Evolutionary conservation across 2,888 invertebrate genomes (phyloP), one percentile per base, ranked within the genome.

Genomic region (Xylocampa areola): DNA sequence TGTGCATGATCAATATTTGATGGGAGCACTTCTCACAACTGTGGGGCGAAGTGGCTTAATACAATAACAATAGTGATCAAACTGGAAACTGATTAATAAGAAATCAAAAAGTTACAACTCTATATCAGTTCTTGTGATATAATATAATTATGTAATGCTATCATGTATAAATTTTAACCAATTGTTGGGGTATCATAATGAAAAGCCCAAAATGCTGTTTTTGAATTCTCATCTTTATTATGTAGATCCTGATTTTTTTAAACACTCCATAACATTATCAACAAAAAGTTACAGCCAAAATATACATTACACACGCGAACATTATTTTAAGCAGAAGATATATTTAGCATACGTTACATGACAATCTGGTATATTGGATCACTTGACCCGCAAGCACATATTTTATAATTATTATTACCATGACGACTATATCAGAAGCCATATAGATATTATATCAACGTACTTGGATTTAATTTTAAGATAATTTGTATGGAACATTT

Each of bases 201-300:
- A 80, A 74, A 64, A 59, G 7, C 47, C 33, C 41, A 66, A 54
- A 58, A 0, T 59, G 70, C 76, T 80, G 88, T 89, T 92, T 91
- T 92, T 87, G 86, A 89, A 91, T 87, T 90, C 81, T 87, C 84
- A 88, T 89, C 87, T 91, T 83, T 78, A 80, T 79, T 82, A 76
- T 69, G 66, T 68, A 74, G 83, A 86, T 74, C 39, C 54, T 75
- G 73, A 65, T 74, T 83, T 82, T 86, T 88, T 83, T 87, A 68
- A 92, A 92, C 91, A 91, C 87, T 91, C 88, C 88, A 88, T 89
- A 88, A 88, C 79, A 87, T 87, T 88, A 87, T 83, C 77, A 90
- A 88, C 87, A 86, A 87, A 88, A 86, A 77, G 80, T 81, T 84
- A 84, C 86, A 87, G 87, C 87, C 85, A 80, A 86, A 80, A 67